These are phyloP conservation scores for Pemphredon lugubris DNA, from an alignment of 2,888 invertebrate species.

Conservation along the genomic window DNA sequence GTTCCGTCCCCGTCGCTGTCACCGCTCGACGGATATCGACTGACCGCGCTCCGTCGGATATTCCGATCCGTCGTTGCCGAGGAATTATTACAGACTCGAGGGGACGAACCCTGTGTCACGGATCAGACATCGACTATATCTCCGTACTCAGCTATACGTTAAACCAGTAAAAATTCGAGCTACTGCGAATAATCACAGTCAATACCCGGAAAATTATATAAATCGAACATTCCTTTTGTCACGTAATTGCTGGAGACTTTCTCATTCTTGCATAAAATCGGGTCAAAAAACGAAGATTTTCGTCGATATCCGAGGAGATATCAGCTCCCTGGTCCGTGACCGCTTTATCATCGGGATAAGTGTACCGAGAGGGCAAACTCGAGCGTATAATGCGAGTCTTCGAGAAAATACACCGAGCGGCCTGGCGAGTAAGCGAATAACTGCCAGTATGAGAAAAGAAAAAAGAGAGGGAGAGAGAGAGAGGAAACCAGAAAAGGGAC, in stretches of 20 bases:
- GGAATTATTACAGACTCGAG: too few species aligned
- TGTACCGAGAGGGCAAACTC: constrained; percentile 54
- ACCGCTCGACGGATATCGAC: too few species aligned
- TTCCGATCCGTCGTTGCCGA: too few species aligned
- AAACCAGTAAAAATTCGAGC: too few species aligned
- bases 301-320: constrained; percentile 59
- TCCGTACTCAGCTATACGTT: too few species aligned
- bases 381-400: constrained; percentile 58
- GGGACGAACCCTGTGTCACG: too few species aligned
- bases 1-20: too few species aligned
- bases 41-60: too few species aligned
- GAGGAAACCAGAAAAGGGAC: constrained; percentile 33
- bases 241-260: constrained; percentile 34
- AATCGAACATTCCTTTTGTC: constrained; percentile 20
- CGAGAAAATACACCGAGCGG: constrained; percentile 55
- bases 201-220: too few species aligned
- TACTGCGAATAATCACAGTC: too few species aligned
- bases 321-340: constrained; percentile 51
- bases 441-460: neutral
- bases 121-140: too few species aligned
- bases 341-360: constrained; percentile 61
- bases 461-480: constrained; percentile 17
- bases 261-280: constrained; percentile 26
- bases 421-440: constrained; percentile 27
- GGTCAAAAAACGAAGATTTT: constrained; percentile 40